phyloP scores from a whole-genome alignment of 2,797 vertebrate species.

The Danio choprae region DNA sequence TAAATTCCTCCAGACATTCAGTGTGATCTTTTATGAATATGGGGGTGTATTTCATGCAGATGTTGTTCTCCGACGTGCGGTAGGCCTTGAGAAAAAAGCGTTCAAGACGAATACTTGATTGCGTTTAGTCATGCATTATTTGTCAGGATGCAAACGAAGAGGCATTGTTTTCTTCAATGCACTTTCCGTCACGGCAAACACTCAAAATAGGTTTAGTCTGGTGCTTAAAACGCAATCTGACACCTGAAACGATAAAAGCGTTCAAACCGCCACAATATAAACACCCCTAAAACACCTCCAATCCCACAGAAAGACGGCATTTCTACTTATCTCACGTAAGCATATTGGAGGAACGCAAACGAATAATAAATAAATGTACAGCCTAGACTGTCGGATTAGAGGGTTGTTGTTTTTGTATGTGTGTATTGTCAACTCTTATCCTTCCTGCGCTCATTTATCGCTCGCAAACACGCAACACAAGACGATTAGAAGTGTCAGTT shows the following conservation, averaged over 20 bases:
- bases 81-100: not conserved
- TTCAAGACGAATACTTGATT: slow-evolving; percentile 30
- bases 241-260: slow-evolving; percentile 20
- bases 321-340: slow-evolving; percentile 38
- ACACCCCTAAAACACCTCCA: slow-evolving; percentile 25
- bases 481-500: not conserved
- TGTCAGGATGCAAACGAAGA: slow-evolving; percentile 16
- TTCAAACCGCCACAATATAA: slow-evolving; percentile 35
- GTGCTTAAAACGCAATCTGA: slow-evolving; percentile 10
- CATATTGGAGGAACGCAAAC: slow-evolving; percentile 32
- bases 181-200: slow-evolving; percentile 10
- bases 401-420: not conserved
- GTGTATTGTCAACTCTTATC: slow-evolving; percentile 8
- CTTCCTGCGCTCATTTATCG: slow-evolving; percentile 9
- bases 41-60: slow-evolving; percentile 8
- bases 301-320: slow-evolving; percentile 1
- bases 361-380: slow-evolving; percentile 12
- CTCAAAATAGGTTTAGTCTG: slow-evolving; percentile 14
- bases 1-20: slow-evolving; percentile 8
- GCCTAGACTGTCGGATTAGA: slow-evolving; percentile 13
- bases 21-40: slow-evolving; percentile 8
- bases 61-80: not conserved
- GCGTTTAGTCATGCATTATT: slow-evolving; percentile 24
- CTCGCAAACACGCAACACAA: not conserved
- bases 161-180: slow-evolving; percentile 28